Base-by-base conservation (phyloP, 2,888 invertebrate species). In the Electrophaes corylata region DNA sequence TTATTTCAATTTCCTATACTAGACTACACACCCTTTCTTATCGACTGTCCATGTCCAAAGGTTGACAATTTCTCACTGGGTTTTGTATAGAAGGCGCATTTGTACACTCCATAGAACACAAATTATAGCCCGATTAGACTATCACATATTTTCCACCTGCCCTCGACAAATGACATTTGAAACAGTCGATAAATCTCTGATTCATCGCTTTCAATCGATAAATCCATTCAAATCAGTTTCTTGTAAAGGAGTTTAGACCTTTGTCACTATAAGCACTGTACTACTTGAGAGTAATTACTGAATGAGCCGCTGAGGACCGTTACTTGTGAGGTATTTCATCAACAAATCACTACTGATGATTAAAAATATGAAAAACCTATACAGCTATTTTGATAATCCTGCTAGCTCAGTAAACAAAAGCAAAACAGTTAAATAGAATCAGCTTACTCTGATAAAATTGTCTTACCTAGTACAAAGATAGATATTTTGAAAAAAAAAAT, bases 131-230 rank as follows among this genome's bases (percentile, higher is more conserved):
- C 40, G 33, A 45, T 41, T 31, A 23, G n/a, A 39, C 46, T 59
- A 54, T 54, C 54, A 50, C 49, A 50, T 50, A 54, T 53, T 43
- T 57, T 50, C 39, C 46, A 56, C 47, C 46, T 51, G 46, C 19
- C 33, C 1, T 43, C 33, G 49, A 46, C 39, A 48, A 41, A 23
- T 26, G 48, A 59, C 59, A 50, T 26, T 12, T 46, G 59, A 59
- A 59, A 59, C 59, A 35, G 40, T 35, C 54, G 26, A 49, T 59
- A 59, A 59, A 41, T 59, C 59, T 43, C 35, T 54, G 19, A 40
- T 59, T 54, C 50, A 37, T 41, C 54, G 54, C 54, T 54, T 59
- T 50, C 56, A 33, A 45, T 50, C 56, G 50, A 45, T 50, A 50
- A 46, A 49, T 45, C 35, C 29, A 50, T 33, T 50, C 50, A 37